Percentiles rank a stretch among this genome's conserved stretches.
Evolutionary conservation across 1,140 invertebrate genomes (phyloP).

Genomic region (Druon quercuslanigerum): DNA sequence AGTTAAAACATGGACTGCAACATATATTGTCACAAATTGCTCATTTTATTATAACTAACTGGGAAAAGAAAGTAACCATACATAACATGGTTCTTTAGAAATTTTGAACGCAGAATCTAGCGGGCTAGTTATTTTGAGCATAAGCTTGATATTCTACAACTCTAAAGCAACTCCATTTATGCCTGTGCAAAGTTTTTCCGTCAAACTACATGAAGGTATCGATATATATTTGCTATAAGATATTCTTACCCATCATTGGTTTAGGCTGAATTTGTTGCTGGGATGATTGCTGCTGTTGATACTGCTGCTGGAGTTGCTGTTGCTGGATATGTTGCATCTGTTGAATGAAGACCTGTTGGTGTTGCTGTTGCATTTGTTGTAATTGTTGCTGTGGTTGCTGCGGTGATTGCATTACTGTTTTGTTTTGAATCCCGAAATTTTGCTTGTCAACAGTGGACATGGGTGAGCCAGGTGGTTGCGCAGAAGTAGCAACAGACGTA

Average conservation of each 20-base stretch:
- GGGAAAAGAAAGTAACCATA: too few relatives aligned
- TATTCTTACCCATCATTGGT: conserved; percentile 75
- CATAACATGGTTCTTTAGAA: too few relatives aligned
- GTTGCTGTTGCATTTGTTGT: conserved; percentile 67
- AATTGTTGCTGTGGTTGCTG: conserved; percentile 72
- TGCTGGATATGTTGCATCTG: conserved; percentile 70
- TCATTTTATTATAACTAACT: too few relatives aligned
- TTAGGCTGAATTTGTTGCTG: conserved; percentile 77
- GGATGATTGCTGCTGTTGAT: conserved; percentile 70
- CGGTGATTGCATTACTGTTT: conserved; percentile 72
- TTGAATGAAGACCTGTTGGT: conserved; percentile 70
- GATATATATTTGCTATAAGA: background rate
- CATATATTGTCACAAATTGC: too few relatives aligned
- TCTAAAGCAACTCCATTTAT: too few relatives aligned
- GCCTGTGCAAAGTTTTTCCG: too few relatives aligned
- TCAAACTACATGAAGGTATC: too few relatives aligned
- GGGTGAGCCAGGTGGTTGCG: conserved; percentile 69
- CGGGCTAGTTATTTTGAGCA: too few relatives aligned
- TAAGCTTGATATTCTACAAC: too few relatives aligned
- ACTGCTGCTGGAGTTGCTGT: conserved; percentile 62
- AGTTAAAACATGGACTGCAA: too few relatives aligned
- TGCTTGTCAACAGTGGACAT: conserved; percentile 66
- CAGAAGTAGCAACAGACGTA: conserved; percentile 59
- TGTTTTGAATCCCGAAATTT: conserved; percentile 74
- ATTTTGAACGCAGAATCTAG: too few relatives aligned